These are phyloP conservation scores for Dicrostonyx torquatus DNA, from an alignment of 2,797 vertebrate genomes.

Conservation along the genomic window DNA sequence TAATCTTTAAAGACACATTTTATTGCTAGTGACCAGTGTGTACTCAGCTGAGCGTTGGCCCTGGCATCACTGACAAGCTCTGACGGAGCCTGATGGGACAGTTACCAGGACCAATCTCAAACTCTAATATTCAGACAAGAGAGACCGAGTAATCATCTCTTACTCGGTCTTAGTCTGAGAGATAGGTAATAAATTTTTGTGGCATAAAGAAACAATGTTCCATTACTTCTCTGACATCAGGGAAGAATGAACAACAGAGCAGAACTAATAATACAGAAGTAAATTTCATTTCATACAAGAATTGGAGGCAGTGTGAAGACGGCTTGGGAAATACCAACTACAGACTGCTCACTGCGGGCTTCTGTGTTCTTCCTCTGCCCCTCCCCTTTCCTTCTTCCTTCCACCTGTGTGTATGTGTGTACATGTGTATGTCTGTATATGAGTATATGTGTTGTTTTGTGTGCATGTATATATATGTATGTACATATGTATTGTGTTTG, in stretches of 20 bases:
- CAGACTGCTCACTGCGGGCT: not conserved
- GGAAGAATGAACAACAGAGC: not conserved
- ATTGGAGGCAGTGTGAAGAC: not conserved
- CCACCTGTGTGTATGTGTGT: too few relatives aligned
- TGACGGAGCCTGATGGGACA: not conserved
- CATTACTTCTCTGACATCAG: not conserved
- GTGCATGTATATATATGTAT: not conserved
- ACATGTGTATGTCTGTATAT: not conserved
- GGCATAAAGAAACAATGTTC: constrained; percentile 49
- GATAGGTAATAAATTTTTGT: not conserved
- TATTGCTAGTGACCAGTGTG: not conserved
- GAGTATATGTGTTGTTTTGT: fast-evolving
- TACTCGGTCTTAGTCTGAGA: constrained; percentile 34
- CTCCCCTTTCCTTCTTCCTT: not conserved
- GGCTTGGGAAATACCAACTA: not conserved
- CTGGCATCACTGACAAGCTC: not conserved
- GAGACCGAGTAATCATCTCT: not conserved
- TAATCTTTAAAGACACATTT: not conserved
- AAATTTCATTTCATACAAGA: constrained; percentile 31
- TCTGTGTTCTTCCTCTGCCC: not conserved
- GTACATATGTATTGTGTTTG: not conserved
- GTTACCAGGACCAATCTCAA: not conserved
- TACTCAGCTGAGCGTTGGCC: not conserved
- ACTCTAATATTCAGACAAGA: not conserved
- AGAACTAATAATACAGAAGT: constrained; percentile 18